A percentile compares a stretch with the other conserved stretches of the same genome.
Evolutionary conservation across 2,113 vertebrate genomes (phyloP).

Genomic region (Raja brachyura): DNA sequence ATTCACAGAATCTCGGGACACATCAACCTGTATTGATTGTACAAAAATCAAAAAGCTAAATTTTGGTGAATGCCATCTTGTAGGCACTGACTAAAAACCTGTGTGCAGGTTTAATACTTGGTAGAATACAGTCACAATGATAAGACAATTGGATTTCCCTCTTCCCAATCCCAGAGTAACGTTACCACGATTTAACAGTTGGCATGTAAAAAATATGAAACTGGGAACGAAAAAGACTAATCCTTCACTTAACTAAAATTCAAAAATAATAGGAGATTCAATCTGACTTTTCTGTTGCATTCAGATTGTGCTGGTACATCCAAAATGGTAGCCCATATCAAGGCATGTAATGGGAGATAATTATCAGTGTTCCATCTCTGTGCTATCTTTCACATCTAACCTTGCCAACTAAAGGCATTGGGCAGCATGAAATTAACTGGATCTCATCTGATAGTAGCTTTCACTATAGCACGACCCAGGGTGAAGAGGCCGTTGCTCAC

Average conservation of each 20-base stretch:
- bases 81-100: neutral
- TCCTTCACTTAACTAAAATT: slow-evolving; percentile 21
- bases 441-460: neutral
- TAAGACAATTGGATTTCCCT: neutral
- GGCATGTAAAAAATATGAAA: neutral
- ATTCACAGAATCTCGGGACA: slow-evolving; percentile 24
- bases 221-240: neutral
- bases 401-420: neutral
- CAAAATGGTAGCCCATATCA: slow-evolving; percentile 4
- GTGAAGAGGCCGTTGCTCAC: neutral
- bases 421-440: neutral
- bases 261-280: neutral
- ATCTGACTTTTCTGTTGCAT: neutral
- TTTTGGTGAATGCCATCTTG: neutral
- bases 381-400: neutral
- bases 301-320: neutral
- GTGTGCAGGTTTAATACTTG: slow-evolving; percentile 4
- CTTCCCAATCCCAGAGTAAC: neutral
- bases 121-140: slow-evolving; percentile 1
- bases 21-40: neutral
- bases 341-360: neutral
- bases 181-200: neutral
- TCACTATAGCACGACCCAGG: neutral
- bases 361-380: neutral
- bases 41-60: neutral